Percentiles rank a stretch among this genome's conserved stretches.
phyloP scores from a whole-genome alignment of 2,797 vertebrate species.

The Argentina silus region DNA sequence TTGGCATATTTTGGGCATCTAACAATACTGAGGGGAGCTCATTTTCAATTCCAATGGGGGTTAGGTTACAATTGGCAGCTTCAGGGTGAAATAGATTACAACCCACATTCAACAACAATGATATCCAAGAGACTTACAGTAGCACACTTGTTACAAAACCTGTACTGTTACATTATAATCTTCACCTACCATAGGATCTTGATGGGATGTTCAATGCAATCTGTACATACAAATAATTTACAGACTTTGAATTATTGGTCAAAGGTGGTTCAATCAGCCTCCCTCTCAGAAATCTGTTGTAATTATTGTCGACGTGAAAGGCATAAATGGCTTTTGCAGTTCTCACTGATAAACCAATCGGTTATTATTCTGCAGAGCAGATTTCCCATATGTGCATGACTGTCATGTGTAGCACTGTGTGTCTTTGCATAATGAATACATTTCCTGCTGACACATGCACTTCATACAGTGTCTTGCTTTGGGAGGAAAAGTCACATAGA shows the following conservation, averaged over 20 bases:
- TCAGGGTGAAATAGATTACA: background rate
- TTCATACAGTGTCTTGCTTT: background rate
- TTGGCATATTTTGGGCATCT: background rate
- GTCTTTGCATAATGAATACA: background rate
- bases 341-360: background rate
- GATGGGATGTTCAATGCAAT: too few species aligned
- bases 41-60: background rate
- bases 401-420: background rate
- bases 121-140: background rate
- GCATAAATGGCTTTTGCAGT: background rate
- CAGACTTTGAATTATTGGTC: background rate
- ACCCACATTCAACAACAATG: background rate
- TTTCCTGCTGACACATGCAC: background rate
- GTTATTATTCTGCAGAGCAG: background rate
- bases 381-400: background rate
- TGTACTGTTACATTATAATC: too few species aligned
- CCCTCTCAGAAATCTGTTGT: background rate
- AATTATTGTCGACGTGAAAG: background rate
- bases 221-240: background rate
- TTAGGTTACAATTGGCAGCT: background rate
- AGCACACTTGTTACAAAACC: background rate
- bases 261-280: background rate
- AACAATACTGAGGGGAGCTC: background rate
- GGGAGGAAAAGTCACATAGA: background rate
- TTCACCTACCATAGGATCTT: background rate